Evolutionary conservation across 2,797 vertebrate species (phyloP).

Genomic region (Gouania willdenowi): DNA sequence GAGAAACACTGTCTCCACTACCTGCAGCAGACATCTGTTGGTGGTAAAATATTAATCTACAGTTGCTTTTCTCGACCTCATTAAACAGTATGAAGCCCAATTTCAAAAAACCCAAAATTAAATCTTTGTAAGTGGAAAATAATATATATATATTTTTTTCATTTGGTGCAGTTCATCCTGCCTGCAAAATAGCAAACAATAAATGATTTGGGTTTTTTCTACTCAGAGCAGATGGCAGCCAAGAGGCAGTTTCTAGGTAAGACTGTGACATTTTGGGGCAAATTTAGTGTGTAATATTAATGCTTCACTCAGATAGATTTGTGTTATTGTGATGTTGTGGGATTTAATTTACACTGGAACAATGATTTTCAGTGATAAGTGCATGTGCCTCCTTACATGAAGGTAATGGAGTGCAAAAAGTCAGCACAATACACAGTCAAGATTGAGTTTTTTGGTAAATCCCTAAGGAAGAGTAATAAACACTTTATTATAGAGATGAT

Average conservation of each 20-base stretch:
- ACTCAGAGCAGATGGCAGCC: slow-evolving; percentile 27
- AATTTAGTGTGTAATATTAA: slow-evolving; percentile 20
- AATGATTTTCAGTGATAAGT: slow-evolving; percentile 4
- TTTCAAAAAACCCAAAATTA: slow-evolving; percentile 5
- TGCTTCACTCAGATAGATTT: neutral
- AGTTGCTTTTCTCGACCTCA: slow-evolving; percentile 13
- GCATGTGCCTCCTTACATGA: slow-evolving; percentile 16
- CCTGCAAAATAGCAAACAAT: slow-evolving; percentile 24
- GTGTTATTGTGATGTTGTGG: too few relatives aligned
- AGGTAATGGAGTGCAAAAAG: slow-evolving; percentile 26
- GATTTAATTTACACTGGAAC: slow-evolving; percentile 3
- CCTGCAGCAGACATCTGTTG: slow-evolving; percentile 28
- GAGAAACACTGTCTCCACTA: slow-evolving; percentile 11
- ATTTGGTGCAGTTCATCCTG: slow-evolving; percentile 21
- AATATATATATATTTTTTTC: slow-evolving; percentile 20
- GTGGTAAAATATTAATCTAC: slow-evolving; percentile 24
- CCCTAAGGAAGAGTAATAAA: too few relatives aligned
- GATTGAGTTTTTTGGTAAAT: too few relatives aligned
- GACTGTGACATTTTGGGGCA: slow-evolving; percentile 17
- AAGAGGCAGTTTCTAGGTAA: slow-evolving; percentile 19
- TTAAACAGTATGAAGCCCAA: slow-evolving; percentile 6
- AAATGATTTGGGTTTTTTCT: slow-evolving; percentile 27
- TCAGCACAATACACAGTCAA: slow-evolving; percentile 38
- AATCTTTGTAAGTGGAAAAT: slow-evolving; percentile 16
- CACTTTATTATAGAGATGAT: too few relatives aligned